These are phyloP conservation scores for Meloidogyne floridensis DNA, from an alignment of 1,140 invertebrate species.

Conservation along the genomic window DNA sequence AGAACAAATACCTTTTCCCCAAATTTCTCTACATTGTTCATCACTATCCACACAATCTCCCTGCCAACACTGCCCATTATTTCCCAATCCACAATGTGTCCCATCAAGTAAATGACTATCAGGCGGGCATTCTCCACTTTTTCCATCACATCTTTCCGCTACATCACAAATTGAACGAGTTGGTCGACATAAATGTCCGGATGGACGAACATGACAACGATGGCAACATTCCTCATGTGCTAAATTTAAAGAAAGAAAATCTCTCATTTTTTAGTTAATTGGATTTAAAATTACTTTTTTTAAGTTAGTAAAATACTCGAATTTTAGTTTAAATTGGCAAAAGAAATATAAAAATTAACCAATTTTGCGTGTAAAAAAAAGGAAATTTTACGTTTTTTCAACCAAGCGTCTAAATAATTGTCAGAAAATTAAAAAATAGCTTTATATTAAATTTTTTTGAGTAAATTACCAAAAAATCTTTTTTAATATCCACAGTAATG, in stretches of 20 bases:
- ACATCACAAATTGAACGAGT: slow-evolving; percentile 59
- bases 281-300: no score
- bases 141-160: slow-evolving; percentile 62
- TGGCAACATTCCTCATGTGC: slow-evolving; percentile 63
- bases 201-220: slow-evolving; percentile 53
- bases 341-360: no score
- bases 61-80: slow-evolving; percentile 63
- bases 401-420: background rate
- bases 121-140: slow-evolving; percentile 60
- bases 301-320: no score
- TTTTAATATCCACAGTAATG: no score
- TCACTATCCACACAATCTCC: slow-evolving; percentile 62
- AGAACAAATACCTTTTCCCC: slow-evolving; percentile 48
- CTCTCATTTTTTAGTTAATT: background rate
- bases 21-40: slow-evolving; percentile 57
- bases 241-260: slow-evolving; percentile 13
- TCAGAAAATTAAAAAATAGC: background rate
- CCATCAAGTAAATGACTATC: slow-evolving; percentile 63
- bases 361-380: background rate
- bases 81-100: slow-evolving; percentile 52
- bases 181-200: slow-evolving; percentile 56
- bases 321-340: no score
- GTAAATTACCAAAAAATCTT: no score
- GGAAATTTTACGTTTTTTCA: background rate
- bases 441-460: background rate